Percentiles rank a stretch among this genome's conserved stretches.
Conservation (phyloP, 1,140 invertebrate species). For the Drosophila miranda region DNA sequence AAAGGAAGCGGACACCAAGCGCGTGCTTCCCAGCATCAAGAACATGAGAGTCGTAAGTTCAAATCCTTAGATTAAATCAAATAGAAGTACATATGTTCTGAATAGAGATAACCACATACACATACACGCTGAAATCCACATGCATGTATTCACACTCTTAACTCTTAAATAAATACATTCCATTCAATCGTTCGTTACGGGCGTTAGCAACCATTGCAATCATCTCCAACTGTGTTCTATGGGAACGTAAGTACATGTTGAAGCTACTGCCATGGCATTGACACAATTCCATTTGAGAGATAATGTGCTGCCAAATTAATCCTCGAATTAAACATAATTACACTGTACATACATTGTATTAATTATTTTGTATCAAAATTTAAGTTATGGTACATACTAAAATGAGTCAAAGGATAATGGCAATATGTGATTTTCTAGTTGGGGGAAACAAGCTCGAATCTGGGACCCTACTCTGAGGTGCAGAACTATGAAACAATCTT, state of each 20-base stretch:
- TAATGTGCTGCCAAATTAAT: constrained; percentile 38
- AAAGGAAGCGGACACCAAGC: constrained; percentile 84
- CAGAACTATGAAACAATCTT: constrained; percentile 90
- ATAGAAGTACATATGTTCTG: background rate
- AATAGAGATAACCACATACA: background rate
- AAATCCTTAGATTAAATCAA: background rate
- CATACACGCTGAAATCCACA: constrained; percentile 18
- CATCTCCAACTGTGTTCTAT: constrained; percentile 40
- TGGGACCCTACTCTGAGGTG: constrained; percentile 83
- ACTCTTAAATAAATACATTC: constrained; percentile 24
- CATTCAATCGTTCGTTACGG: constrained; percentile 21
- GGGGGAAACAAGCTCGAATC: constrained; percentile 87
- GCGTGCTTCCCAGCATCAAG: constrained; percentile 84
- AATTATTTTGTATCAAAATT: background rate
- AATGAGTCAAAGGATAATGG: background rate
- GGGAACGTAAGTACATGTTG: constrained; percentile 63
- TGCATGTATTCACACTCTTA: constrained; percentile 39
- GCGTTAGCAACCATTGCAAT: constrained; percentile 58
- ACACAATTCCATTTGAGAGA: constrained; percentile 31
- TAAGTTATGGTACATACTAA: too few species aligned
- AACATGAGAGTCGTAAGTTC: constrained; percentile 85
- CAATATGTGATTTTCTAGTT: constrained; percentile 83
- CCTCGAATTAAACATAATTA: constrained; percentile 18
- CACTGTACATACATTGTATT: constrained; percentile 28
- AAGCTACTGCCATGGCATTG: constrained; percentile 10